Evolutionary conservation across 1,140 invertebrate genomes (phyloP), one percentile per base, ranked within the genome.

Genomic region (Telenomus remus): DNA sequence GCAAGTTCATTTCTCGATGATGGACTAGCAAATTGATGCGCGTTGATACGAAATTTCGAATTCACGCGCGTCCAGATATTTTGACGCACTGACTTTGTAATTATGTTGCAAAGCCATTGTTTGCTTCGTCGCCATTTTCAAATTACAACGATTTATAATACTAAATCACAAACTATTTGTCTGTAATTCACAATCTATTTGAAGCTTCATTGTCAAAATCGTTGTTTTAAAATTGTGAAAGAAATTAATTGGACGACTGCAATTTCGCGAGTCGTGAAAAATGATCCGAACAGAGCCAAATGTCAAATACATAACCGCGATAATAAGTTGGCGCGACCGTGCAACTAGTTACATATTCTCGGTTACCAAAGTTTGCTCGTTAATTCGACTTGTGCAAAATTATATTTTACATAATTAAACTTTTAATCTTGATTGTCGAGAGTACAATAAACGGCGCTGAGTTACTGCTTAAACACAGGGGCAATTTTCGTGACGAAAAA

Each of bases 321-420:
- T 33, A 39, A 39, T 39, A 49, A 59, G 16, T 68, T 68, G 13
- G 15, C 46, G 5, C 53, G 42, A n/a, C 42, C 10, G 2, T 49
- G 53, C 66, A 43, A 63, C 57, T 57, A 44, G 59, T 56, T 63
- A 63, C 68, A 63, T 57, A 57, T 71, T 71, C 46, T 47, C 48
- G 33, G 44, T 53, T 57, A 51, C 60, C 53, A 72, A 72, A 64
- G 59, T 72, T 72, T 57, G 60, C 69, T 64, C 69, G 60, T 72
- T 72, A 72, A 72, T 72, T 54, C 60, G 50, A 53, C 60, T 64
- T 47, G 50, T 54, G 60, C 13, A 53, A 72, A 72, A 72, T 72
- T 72, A 72, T 59, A 72, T 64, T 72, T 53, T 72, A 57, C 53
- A 72, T 64, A 64, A 71, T 72, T 72, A 63, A 72, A 64, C 53